A percentile compares a stretch with the other conserved stretches of the same genome.
These are phyloP conservation scores for Oligia fasciuncula DNA, from an alignment of 2,888 invertebrate genomes.

Conservation along the genomic window DNA sequence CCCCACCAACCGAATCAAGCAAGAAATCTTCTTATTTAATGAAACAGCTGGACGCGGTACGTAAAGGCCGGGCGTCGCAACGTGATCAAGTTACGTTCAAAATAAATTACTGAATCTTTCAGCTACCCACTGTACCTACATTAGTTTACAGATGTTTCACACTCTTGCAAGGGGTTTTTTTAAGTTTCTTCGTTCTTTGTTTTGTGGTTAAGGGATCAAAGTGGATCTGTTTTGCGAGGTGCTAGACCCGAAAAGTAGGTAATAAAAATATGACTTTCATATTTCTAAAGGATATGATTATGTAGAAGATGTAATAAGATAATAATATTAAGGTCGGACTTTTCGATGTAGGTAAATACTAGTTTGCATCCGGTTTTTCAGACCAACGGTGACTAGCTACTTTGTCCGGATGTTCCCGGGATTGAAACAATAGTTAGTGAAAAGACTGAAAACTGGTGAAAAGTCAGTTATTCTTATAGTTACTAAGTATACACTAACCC, in stretches of 20 bases:
- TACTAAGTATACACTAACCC: too few relatives aligned
- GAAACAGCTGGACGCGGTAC: constrained; percentile 47
- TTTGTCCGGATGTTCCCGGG: too few relatives aligned
- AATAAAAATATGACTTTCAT: background rate
- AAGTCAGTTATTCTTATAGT: too few relatives aligned
- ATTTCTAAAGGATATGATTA: too few relatives aligned
- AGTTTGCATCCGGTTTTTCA: too few relatives aligned
- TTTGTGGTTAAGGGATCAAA: background rate
- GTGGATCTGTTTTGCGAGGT: background rate
- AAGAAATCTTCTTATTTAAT: constrained; percentile 45
- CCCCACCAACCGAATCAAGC: constrained; percentile 11
- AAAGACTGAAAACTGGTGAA: too few relatives aligned
- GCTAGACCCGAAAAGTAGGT: background rate
- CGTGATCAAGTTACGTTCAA: constrained; percentile 66
- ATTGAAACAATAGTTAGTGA: too few relatives aligned
- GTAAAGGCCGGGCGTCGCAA: constrained; percentile 38
- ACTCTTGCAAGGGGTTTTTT: constrained; percentile 22
- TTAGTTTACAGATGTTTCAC: constrained; percentile 45
- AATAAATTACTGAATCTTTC: constrained; percentile 63
- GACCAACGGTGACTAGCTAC: too few relatives aligned
- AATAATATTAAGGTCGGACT: background rate
- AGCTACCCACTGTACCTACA: constrained; percentile 34
- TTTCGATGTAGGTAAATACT: background rate
- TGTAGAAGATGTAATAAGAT: too few relatives aligned
- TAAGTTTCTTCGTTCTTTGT: background rate